Evolutionary conservation across 2,113 vertebrate genomes (phyloP), one percentile per base, ranked within the genome.

Genomic region (Cyrtonyx montezumae): DNA sequence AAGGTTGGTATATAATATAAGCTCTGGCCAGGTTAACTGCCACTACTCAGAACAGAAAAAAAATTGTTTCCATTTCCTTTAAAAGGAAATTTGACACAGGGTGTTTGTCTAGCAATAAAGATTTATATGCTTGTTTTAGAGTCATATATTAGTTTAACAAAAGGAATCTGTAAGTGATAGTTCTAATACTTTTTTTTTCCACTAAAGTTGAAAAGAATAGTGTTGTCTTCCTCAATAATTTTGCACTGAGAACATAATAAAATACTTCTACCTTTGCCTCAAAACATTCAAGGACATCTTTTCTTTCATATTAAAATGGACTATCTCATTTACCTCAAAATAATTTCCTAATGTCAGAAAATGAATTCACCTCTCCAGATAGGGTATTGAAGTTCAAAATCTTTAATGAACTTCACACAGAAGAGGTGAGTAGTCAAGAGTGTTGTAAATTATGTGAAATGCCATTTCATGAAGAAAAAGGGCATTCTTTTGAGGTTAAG

Each of bases 371-470:
- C 5, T 83, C 59, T 69, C 15, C 53, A 73, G 53, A 68, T 5
- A 63, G 19, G 16, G 16, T 34, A 40, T 62, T 78, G 26, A 21
- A n/a, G 36, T 81, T 74, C 12, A 85, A 85, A 70, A 58, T 7
- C 3, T 45, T 58, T 30, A 42, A 59, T 59, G 48, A 68, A 49
- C n/a, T 40, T 26, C 30, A n/a, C 34, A 46, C 6, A 0, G 0
- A 79, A 86, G 28, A 68, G 68, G 10, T 58, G 21, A 75, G 46
- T 71, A 83, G 73, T 37, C 59, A 37, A 37, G 46, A 48, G 20
- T 79, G 23, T 59, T 59, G 55, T 32, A n/a, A 46, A 17, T 40
- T 76, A 63, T 45, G 5, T 23, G 25, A 67, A 70, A 85, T 21
- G 73, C n/a, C 1, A 26, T 42, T 23, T 51, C 3, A 71, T 8